These are phyloP conservation scores for Crambe crambe DNA, from an alignment of 37 sponge, comb jelly and placozoan species.

Conservation along the genomic window DNA sequence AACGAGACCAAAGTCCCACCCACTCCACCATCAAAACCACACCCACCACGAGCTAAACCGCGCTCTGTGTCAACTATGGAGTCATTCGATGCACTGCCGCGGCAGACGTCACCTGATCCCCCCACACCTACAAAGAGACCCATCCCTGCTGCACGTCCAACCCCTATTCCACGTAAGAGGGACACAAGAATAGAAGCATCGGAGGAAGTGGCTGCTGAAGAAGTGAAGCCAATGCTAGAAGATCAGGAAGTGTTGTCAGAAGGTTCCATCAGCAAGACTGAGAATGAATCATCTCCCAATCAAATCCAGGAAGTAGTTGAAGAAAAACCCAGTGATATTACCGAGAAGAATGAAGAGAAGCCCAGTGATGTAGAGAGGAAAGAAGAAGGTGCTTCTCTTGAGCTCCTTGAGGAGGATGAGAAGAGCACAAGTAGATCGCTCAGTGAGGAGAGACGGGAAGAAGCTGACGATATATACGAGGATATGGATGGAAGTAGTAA, in stretches of 20 bases:
- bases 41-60: not conserved
- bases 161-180: not conserved
- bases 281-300: not conserved
- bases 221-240: not conserved
- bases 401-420: not conserved
- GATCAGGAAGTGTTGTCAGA: not conserved
- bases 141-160: not conserved
- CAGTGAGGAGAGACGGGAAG: not conserved
- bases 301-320: not conserved
- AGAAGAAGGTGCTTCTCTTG: not conserved
- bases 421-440: not conserved
- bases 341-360: not conserved
- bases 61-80: not conserved
- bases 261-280: not conserved
- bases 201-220: not conserved
- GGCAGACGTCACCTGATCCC: no score
- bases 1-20: not conserved
- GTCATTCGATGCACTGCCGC: not conserved
- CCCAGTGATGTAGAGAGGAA: not conserved
- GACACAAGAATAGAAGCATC: not conserved
- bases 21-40: not conserved
- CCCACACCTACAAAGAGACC: not conserved
- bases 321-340: not conserved
- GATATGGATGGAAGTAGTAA: conserved; percentile 3
- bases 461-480: not conserved